Base-by-base conservation (phyloP, 2,888 invertebrate species). In the Heterodera filipjevi region DNA sequence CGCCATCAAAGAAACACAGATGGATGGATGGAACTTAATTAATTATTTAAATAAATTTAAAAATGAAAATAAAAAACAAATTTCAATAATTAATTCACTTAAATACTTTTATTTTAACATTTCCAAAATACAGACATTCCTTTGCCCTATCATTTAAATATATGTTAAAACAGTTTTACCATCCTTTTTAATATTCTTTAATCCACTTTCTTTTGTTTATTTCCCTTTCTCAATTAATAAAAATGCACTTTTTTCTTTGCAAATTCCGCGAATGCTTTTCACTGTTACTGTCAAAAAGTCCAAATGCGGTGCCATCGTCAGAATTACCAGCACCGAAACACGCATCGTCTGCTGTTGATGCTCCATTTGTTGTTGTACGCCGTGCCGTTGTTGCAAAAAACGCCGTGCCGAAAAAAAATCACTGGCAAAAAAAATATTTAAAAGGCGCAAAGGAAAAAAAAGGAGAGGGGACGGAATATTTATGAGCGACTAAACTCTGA, bases 271-370 rank as follows among this genome's bases (percentile, higher is more conserved):
- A 16, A 87, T 84, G 66, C 86, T 86, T 76, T 88, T 88, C n/a
- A 88, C 82, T 12, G 88, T 87, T 1, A 85, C 83, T n/a, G 87
- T 88, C 19, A 88, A 82, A 68, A 88, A 89, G 72, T 88, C 87
- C 33, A 86, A 85, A 8, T 82, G 81, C 3, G 86, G 83, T 6
- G 86, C 85, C 70, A 86, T 85, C 2, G 89, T 89, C 32, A 89
- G 82, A 49, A 89, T 89, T 35, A 84, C 84, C 27, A 89, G 81
- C 44, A 89, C 78, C 79, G 88, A 84, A 30, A 84, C 83, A 35
- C n/a, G 72, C 19, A 19, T 30, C 16, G 27, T n/a, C 59, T 22
- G 46, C 39, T 32, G 72, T 14, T 32, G 72, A 14, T 33, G 35
- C 32, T 33, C n/a, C n/a, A n/a, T n/a, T n/a, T n/a, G n/a, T n/a